Conservation (phyloP, 2,113 vertebrate genomes). For the Coracopsis vasa region DNA sequence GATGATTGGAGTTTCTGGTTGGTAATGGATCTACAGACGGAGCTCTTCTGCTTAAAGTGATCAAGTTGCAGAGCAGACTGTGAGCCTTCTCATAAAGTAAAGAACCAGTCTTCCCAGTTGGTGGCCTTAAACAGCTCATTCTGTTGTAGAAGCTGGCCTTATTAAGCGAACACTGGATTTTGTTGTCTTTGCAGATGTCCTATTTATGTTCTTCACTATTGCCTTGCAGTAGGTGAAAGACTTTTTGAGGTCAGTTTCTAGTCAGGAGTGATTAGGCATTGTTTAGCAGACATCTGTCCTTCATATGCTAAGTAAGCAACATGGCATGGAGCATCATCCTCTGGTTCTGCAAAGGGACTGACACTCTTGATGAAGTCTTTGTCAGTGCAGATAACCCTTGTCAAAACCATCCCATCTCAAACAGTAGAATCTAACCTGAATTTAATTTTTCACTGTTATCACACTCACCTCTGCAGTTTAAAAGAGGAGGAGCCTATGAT, state of each 20-base stretch:
- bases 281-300: slow-evolving; percentile 52
- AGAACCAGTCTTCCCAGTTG: background rate
- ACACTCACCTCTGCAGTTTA: background rate
- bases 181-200: slow-evolving; percentile 32
- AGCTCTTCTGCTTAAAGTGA: background rate
- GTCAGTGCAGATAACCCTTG: slow-evolving; percentile 15
- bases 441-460: background rate
- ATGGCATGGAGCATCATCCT: background rate
- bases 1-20: background rate
- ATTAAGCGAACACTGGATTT: background rate
- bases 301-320: slow-evolving; percentile 57
- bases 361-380: slow-evolving; percentile 21
- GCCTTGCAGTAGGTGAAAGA: slow-evolving; percentile 39
- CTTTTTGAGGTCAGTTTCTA: slow-evolving; percentile 61
- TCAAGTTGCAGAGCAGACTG: background rate
- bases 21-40: background rate
- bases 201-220: slow-evolving; percentile 17
- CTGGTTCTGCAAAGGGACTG: background rate
- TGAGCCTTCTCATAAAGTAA: background rate
- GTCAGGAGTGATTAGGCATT: slow-evolving; percentile 36
- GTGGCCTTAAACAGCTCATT: background rate
- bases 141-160: background rate
- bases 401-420: background rate
- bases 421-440: background rate
- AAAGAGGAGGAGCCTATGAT: background rate